phyloP scores from a whole-genome alignment of 2,888 invertebrate genomes.

The Tenthredo notha region DNA sequence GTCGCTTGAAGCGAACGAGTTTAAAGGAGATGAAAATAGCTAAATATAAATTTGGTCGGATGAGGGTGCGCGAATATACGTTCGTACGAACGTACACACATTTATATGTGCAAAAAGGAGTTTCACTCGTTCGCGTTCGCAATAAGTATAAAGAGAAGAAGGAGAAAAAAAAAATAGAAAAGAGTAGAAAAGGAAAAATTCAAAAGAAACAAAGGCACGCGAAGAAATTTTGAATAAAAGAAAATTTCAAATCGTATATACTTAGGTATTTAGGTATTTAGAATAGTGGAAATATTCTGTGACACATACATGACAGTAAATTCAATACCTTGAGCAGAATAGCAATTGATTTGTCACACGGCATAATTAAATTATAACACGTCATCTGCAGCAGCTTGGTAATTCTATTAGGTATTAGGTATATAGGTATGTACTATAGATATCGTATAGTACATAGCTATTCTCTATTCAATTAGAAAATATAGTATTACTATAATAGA shows the following conservation, averaged over 20 bases:
- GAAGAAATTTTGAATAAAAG: neutral
- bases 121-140: neutral
- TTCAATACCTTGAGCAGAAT: neutral
- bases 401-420: neutral
- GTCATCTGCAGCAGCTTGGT: neutral
- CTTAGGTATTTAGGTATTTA: neutral
- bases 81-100: neutral
- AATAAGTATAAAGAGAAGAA: neutral
- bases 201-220: neutral
- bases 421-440: neutral
- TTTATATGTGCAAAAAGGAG: neutral
- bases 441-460: neutral
- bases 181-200: neutral
- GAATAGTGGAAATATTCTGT: slow-evolving; percentile 1
- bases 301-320: neutral
- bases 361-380: neutral
- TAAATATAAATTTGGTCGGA: slow-evolving; percentile 11
- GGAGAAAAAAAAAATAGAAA: neutral
- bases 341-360: slow-evolving; percentile 9
- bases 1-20: slow-evolving; percentile 37
- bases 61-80: neutral
- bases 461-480: neutral
- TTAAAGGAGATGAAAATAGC: slow-evolving; percentile 43
- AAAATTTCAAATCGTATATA: neutral
- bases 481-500: neutral